phyloP scores from a whole-genome alignment of 2,888 invertebrate species.

The Drosophila colorata region DNA sequence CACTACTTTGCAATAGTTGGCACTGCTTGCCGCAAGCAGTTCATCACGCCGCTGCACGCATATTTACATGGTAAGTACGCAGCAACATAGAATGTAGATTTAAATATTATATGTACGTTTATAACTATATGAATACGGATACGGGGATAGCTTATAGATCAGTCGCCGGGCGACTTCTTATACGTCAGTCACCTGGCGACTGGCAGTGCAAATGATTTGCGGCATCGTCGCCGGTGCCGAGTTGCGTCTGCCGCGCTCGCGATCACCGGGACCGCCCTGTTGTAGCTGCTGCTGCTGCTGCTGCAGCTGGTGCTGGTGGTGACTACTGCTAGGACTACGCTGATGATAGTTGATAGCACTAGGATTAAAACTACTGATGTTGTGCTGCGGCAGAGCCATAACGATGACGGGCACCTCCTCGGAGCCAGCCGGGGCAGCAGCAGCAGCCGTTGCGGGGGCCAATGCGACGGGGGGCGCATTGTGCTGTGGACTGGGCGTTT shows the following conservation, averaged over 20 bases:
- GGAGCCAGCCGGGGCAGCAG: slow-evolving; percentile 28
- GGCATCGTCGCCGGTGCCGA: slow-evolving; percentile 72
- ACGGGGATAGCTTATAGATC: slow-evolving; percentile 81
- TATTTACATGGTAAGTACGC: slow-evolving; percentile 59
- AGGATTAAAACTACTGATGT: slow-evolving; percentile 70
- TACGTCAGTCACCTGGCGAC: slow-evolving; percentile 85
- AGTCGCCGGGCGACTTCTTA: slow-evolving; percentile 76
- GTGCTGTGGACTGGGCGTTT: slow-evolving; percentile 83
- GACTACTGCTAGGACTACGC: slow-evolving; percentile 71
- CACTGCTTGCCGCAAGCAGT: slow-evolving; percentile 44
- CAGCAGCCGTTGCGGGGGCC: slow-evolving; percentile 23
- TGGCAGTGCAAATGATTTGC: slow-evolving; percentile 79
- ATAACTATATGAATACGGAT: slow-evolving; percentile 20
- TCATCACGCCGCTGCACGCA: slow-evolving; percentile 26
- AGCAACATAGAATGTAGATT: slow-evolving; percentile 49
- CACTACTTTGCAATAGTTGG: slow-evolving; percentile 17
- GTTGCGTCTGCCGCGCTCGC: slow-evolving; percentile 63
- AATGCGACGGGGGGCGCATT: slow-evolving; percentile 45
- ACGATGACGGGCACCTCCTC: slow-evolving; percentile 80
- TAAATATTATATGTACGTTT: slow-evolving; percentile 12
- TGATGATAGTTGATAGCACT: slow-evolving; percentile 69
- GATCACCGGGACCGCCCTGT: slow-evolving; percentile 31
- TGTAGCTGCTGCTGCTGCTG: slow-evolving; percentile 36
- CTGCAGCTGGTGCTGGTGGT: slow-evolving; percentile 42
- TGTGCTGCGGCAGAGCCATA: slow-evolving; percentile 69